These are phyloP conservation scores for Nixonia krombeini DNA, from an alignment of 1,140 invertebrate species.

Conservation along the genomic window DNA sequence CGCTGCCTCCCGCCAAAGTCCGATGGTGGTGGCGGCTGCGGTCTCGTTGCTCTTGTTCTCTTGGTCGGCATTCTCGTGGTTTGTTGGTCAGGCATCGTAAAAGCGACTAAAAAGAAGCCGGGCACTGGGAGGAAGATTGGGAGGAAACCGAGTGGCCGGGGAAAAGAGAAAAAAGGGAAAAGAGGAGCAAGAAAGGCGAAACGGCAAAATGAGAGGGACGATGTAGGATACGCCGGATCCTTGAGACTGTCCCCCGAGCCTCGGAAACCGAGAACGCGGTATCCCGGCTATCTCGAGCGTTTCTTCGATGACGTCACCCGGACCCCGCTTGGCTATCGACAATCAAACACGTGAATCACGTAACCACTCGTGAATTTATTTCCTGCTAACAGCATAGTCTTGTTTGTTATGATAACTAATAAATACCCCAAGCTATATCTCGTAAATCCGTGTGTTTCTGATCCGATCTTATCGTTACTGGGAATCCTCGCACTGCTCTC, in stretches of 20 bases:
- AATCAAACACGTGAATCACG: constrained; percentile 24
- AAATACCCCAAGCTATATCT: constrained; percentile 21
- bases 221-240: constrained; percentile 9
- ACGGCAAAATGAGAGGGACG: constrained; percentile 5
- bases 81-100: constrained; percentile 24
- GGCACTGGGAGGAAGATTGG: constrained; percentile 30
- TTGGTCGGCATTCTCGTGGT: constrained; percentile 32
- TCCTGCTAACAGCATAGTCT: constrained; percentile 2
- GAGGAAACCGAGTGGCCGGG: constrained; percentile 35
- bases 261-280: constrained; percentile 25
- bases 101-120: constrained; percentile 36
- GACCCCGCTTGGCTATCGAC: constrained; percentile 3
- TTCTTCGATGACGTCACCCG: constrained; percentile 18
- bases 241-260: constrained; percentile 17
- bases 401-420: constrained; percentile 18
- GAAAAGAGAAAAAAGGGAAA: constrained; percentile 10
- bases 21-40: constrained; percentile 16
- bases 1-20: constrained; percentile 11
- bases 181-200: constrained; percentile 24
- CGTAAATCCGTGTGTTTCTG: constrained; percentile 18
- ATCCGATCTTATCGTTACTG: constrained; percentile 25
- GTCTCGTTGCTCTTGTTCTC: constrained; percentile 37
- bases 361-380: constrained; percentile 7
- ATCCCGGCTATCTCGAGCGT: constrained; percentile 13
- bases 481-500: constrained; percentile 31